Evolutionary conservation across 1,140 invertebrate species (phyloP), one percentile per base, ranked within the genome.

Genomic region (Eupristina koningsbergeri): DNA sequence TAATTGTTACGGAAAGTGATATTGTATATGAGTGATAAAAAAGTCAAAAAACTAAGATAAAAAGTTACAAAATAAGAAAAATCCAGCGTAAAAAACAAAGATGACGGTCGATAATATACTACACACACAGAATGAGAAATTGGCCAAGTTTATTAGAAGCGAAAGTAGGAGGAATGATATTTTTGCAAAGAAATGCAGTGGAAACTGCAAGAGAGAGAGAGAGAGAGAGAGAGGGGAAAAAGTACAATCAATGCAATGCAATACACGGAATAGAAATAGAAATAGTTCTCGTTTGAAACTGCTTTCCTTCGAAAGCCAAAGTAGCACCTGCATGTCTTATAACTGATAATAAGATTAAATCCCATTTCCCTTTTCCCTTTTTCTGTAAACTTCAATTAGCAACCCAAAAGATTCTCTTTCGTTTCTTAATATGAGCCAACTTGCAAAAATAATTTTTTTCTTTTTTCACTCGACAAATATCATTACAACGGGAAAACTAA

Each of bases 221-320:
- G 41, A 45, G 41, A 45, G 41, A 45, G 11, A 45, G 41, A 11
- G 36, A 2, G 67, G 11, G 39, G 67, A 71, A 71, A 71, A 71
- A 71, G 67, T 71, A 71, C 67, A 71, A 71, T 71, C 67, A 41
- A 71, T 71, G 67, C 67, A 71, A n/a, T n/a, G n/a, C n/a, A n/a
- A n/a, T n/a, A n/a, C n/a, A n/a, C n/a, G n/a, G n/a, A n/a, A n/a
- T n/a, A n/a, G 67, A 8, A 71, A 41, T 71, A 41, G 67, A 71
- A 71, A 71, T 71, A 41, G 67, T 71, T 71, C 36, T 71, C 36
- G 67, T 71, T 71, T 71, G 7, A 41, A 71, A 71, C 19, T 39
- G 36, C 36, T 36, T 71, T 41, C 41, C 67, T 71, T 26, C 26
- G 36, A 71, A 71, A 71, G 67, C 67, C 67, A 71, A 71, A 71